Evolutionary conservation across 2,797 vertebrate genomes (phyloP), one percentile per base, ranked within the genome.

Genomic region (Trichosurus vulpecula): DNA sequence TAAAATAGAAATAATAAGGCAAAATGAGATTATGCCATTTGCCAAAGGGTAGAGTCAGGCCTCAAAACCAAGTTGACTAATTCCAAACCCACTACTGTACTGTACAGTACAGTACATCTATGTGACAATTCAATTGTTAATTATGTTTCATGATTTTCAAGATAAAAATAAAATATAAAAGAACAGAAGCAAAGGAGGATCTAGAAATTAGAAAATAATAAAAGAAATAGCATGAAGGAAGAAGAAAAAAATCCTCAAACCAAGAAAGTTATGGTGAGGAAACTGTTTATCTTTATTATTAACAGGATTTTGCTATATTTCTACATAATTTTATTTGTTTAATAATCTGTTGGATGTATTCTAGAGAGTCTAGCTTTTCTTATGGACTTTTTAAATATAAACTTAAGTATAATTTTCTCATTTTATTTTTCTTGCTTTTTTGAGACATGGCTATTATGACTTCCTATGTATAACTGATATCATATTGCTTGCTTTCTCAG

Each of bases 161-260:
- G 53, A 66, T 93, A 94, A 90, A 91, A 66, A 66, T 93, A 94
- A 57, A 92, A 89, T 22, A 3, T 30, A 58, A 74, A 74, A 41
- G n/a, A 6, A 91, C 25, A 10, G 54, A 41, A 57, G 14, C 0
- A 90, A 91, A 2, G 31, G 10, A 94, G 90, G 66, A 9, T 13
- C 57, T 66, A n/a, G 30, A 41, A 58, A 58, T 56, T 3, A 55
- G 41, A 14, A 87, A 61, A 91, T 1, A 35, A 74, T 41, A 0
- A n/a, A 0, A 16, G 2, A 74, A 74, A 74, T 89, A 56, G 89
- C 51, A 54, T 51, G 31, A 90, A 94, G 66, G 92, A 89, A 93
- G 30, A 54, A 95, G 19, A 90, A 93, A 95, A 95, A 91, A 35
- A 61, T 35, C 4, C 16, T n/a, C 61, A n/a, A 74, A 93, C 35